Percentiles rank a stretch among this genome's conserved stretches.
These are phyloP conservation scores for Rhopilema esculentum DNA, from an alignment of 30 jellyfish, hydroid and myxozoan species.

Conservation along the genomic window DNA sequence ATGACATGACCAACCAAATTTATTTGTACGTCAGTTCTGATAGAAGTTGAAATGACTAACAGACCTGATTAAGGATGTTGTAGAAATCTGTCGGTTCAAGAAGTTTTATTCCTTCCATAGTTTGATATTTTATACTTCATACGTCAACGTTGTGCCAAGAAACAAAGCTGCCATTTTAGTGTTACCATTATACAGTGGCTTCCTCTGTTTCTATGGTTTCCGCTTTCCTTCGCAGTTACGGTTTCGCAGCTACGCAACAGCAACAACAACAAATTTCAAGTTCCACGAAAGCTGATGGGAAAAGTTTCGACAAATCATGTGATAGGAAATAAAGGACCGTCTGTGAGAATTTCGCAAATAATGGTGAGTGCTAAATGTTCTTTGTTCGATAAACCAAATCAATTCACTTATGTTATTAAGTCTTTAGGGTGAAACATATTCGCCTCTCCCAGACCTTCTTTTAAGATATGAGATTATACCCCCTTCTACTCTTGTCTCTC, in stretches of 20 bases:
- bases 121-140: neutral
- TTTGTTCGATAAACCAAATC: no score
- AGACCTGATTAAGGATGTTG: conserved; percentile 87
- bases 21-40: neutral
- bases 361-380: neutral
- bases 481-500: no score
- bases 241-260: neutral
- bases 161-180: neutral
- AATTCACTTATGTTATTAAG: no score
- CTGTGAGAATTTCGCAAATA: neutral
- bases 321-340: neutral
- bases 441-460: no score
- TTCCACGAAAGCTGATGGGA: neutral
- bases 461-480: no score
- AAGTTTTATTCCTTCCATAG: conserved; percentile 65
- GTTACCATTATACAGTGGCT: neutral
- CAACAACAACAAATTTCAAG: neutral
- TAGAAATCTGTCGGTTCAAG: conserved; percentile 85
- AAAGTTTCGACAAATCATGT: neutral
- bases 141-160: neutral
- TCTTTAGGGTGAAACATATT: no score
- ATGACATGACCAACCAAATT: no score
- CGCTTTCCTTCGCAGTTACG: neutral
- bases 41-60: neutral
- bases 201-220: conserved; percentile 15